phyloP scores from a whole-genome alignment of 92 coral and sea anemone genomes.

The Phymanthus crucifer region DNA sequence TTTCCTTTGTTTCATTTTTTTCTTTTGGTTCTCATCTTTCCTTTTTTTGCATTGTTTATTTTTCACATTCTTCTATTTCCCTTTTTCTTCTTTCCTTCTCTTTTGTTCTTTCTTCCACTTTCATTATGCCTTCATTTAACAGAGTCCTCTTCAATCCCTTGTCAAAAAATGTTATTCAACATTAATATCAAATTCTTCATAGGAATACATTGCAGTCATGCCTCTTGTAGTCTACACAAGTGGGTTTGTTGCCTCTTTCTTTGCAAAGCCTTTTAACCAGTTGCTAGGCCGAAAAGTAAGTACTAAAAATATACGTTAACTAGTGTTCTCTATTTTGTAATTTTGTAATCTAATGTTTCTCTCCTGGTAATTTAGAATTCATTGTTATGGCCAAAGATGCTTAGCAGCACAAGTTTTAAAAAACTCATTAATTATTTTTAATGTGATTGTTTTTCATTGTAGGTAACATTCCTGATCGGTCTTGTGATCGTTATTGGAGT shows the following conservation, averaged over 20 bases:
- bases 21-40: too few relatives aligned
- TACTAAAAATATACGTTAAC: neutral
- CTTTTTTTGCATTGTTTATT: too few relatives aligned
- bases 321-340: neutral
- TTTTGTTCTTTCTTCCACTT: too few relatives aligned
- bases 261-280: slow-evolving; percentile 78
- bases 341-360: neutral
- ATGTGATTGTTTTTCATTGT: slow-evolving; percentile 7
- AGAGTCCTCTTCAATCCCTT: too few relatives aligned
- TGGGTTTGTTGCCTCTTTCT: slow-evolving; percentile 86
- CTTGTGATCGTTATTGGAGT: slow-evolving; percentile 64
- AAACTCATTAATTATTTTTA: neutral
- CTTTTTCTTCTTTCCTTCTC: too few relatives aligned
- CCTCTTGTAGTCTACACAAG: slow-evolving; percentile 85
- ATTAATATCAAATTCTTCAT: neutral
- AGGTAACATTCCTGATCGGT: slow-evolving; percentile 74
- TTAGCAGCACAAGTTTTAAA: neutral
- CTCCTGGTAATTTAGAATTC: neutral
- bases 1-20: too few relatives aligned
- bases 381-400: too few relatives aligned
- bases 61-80: too few relatives aligned
- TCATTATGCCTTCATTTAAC: too few relatives aligned
- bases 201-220: slow-evolving; percentile 86
- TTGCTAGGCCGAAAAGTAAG: slow-evolving; percentile 80
- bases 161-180: neutral